phyloP scores from a whole-genome alignment of 1,140 invertebrate genomes.

The Bathynomus jamesi region DNA sequence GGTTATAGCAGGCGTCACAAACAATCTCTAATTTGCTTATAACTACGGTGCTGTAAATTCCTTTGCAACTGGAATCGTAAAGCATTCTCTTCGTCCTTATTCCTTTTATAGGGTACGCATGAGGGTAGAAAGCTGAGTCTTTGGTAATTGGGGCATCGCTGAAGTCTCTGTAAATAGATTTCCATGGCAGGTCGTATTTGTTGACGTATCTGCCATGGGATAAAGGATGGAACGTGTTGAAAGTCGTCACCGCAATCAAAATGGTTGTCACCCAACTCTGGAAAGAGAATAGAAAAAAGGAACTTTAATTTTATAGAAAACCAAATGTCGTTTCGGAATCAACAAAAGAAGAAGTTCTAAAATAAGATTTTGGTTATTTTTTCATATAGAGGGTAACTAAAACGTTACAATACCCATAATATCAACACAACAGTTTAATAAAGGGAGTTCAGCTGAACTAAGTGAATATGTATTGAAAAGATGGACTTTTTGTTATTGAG shows the following conservation, averaged over 20 bases:
- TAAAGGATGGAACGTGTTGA: not conserved
- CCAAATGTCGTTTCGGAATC: too few species aligned
- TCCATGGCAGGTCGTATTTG: not conserved
- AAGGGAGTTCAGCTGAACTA: too few species aligned
- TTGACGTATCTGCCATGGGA: not conserved
- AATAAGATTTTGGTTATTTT: too few species aligned
- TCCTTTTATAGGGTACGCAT: not conserved
- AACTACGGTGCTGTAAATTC: conserved; percentile 8
- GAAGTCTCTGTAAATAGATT: not conserved
- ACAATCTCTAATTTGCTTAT: conserved; percentile 10
- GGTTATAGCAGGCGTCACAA: conserved; percentile 18
- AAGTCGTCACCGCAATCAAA: not conserved
- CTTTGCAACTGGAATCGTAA: conserved; percentile 13
- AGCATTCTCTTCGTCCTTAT: conserved; percentile 6
- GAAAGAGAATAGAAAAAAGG: not conserved
- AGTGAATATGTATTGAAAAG: too few species aligned
- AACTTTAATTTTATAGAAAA: too few species aligned
- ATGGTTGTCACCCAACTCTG: not conserved
- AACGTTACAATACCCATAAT: too few species aligned
- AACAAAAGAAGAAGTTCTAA: too few species aligned
- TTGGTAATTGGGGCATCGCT: not conserved
- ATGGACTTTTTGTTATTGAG: too few species aligned
- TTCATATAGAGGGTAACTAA: too few species aligned
- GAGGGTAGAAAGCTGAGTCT: not conserved
- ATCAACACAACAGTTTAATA: too few species aligned